A percentile compares a stretch with the other conserved stretches of the same genome.
These are phyloP conservation scores for Stenurella melanura DNA, from an alignment of 2,888 invertebrate genomes.

Conservation along the genomic window DNA sequence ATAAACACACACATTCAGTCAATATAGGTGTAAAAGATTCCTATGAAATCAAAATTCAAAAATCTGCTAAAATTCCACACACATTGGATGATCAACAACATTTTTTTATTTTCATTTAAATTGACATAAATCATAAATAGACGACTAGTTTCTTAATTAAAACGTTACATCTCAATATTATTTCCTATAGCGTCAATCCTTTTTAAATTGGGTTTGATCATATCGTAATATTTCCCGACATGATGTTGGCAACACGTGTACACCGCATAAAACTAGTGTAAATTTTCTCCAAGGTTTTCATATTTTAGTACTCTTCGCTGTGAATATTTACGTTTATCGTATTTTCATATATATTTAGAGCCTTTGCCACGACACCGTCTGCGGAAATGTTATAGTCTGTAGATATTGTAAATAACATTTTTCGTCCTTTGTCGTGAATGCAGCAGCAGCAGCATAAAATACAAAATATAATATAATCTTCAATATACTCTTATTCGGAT, in stretches of 20 bases:
- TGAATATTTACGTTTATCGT: slow-evolving; percentile 65
- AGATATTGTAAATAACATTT: slow-evolving; percentile 39
- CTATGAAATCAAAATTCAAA: too few relatives aligned
- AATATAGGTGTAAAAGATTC: too few relatives aligned
- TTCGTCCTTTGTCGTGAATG: slow-evolving; percentile 29
- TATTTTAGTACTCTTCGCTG: slow-evolving; percentile 64
- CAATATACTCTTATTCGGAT: neutral
- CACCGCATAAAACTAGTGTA: slow-evolving; percentile 64
- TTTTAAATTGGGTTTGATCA: slow-evolving; percentile 40
- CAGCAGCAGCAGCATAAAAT: neutral
- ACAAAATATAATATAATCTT: neutral
- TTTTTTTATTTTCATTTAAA: too few relatives aligned
- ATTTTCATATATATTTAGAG: slow-evolving; percentile 51
- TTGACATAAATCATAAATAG: too few relatives aligned
- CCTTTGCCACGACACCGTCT: slow-evolving; percentile 35
- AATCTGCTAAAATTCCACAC: too few relatives aligned
- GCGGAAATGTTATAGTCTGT: slow-evolving; percentile 34
- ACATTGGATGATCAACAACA: too few relatives aligned
- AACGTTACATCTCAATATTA: too few relatives aligned
- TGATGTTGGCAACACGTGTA: slow-evolving; percentile 63
- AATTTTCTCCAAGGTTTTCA: slow-evolving; percentile 66
- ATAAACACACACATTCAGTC: too few relatives aligned
- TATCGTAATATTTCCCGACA: slow-evolving; percentile 55
- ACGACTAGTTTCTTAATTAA: too few relatives aligned
- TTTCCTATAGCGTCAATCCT: neutral